Percentiles rank a stretch among this genome's conserved stretches.
These are phyloP conservation scores for Hydrolagus affinis DNA, from an alignment of 2,113 vertebrate genomes.

Conservation along the genomic window DNA sequence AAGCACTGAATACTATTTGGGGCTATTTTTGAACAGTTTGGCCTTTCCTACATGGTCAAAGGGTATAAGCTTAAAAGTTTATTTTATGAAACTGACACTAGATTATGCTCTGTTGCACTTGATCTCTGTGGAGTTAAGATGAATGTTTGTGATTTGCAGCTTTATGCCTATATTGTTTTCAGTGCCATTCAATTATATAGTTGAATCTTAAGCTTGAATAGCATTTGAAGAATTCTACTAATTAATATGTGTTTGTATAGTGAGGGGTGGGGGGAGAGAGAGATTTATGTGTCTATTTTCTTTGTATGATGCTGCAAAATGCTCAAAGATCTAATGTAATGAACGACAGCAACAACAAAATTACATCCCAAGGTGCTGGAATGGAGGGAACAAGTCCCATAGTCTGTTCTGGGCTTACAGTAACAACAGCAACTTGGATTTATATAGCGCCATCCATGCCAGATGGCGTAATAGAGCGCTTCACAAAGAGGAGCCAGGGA, in stretches of 20 bases:
- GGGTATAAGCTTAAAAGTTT: neutral
- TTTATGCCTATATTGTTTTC: too few relatives aligned
- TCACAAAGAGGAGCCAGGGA: too few relatives aligned
- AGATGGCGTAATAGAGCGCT: too few relatives aligned
- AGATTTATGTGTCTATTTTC: neutral
- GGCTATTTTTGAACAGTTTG: neutral
- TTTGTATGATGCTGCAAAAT: too few relatives aligned
- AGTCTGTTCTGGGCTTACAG: too few relatives aligned
- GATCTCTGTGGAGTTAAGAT: neutral
- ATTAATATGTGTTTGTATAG: neutral
- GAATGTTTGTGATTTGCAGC: neutral
- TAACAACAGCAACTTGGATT: too few relatives aligned
- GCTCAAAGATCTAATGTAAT: too few relatives aligned
- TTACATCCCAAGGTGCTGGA: too few relatives aligned
- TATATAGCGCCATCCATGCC: too few relatives aligned
- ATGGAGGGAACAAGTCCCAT: too few relatives aligned
- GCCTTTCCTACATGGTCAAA: neutral
- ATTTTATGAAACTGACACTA: neutral
- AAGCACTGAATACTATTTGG: neutral
- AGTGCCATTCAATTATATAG: neutral
- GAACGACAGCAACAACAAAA: too few relatives aligned
- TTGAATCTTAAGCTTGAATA: neutral
- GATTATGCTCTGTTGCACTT: neutral
- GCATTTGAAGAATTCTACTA: neutral
- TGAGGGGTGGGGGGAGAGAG: neutral